Percentiles rank a stretch among this genome's conserved stretches.
Conservation (phyloP, 1,140 invertebrate species). For the Nomia melanderi region DNA sequence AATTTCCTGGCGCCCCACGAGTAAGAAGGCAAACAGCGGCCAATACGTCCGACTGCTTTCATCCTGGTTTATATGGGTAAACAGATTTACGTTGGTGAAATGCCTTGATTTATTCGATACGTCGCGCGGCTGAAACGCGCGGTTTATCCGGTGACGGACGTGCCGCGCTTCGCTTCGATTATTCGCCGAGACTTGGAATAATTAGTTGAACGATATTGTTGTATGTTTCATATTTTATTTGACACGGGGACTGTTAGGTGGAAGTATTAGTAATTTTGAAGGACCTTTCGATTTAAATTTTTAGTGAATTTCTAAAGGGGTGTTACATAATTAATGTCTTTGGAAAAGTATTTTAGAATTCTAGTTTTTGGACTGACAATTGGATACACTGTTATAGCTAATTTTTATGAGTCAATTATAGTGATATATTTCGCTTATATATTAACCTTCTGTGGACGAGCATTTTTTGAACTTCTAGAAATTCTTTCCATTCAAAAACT, state of each 20-base stretch:
- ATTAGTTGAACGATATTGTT: background rate
- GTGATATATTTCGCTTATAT: too few relatives aligned
- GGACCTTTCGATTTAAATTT: too few relatives aligned
- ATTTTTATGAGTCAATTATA: too few relatives aligned
- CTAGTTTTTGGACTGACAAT: too few relatives aligned
- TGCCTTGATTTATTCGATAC: slow-evolving; percentile 12
- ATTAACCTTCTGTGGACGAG: too few relatives aligned
- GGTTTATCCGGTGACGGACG: slow-evolving; percentile 10
- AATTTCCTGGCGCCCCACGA: background rate
- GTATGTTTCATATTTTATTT: background rate
- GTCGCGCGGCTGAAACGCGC: background rate
- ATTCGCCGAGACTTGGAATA: background rate
- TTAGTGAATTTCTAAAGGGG: too few relatives aligned
- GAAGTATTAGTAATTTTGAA: background rate
- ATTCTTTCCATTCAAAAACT: too few relatives aligned
- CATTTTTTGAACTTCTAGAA: too few relatives aligned
- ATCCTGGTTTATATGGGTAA: slow-evolving; percentile 7
- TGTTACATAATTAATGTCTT: too few relatives aligned
- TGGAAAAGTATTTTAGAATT: too few relatives aligned
- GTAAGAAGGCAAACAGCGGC: slow-evolving; percentile 1
- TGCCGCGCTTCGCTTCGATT: background rate
- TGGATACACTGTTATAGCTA: too few relatives aligned
- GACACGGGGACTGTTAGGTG: background rate
- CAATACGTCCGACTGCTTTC: slow-evolving; percentile 6
- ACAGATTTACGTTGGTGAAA: slow-evolving; percentile 33